Evolutionary conservation across 2,888 invertebrate species (phyloP), one percentile per base, ranked within the genome.

Genomic region (Spodoptera littoralis): DNA sequence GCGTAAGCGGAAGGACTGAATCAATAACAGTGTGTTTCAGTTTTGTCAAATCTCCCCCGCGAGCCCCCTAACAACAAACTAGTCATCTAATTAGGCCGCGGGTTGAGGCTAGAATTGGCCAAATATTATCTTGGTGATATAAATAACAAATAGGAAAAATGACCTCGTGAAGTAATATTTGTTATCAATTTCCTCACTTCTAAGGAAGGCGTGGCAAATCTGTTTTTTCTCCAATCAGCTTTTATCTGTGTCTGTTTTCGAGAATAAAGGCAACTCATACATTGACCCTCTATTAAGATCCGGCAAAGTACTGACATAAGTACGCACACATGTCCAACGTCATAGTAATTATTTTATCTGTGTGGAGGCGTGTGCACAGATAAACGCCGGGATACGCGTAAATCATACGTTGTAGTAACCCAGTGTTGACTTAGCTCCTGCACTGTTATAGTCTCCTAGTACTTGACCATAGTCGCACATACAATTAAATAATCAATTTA

Each of bases 361-460:
- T 56, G 60, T 48, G 59, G 60, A 43, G 50, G 45, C 57, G 66
- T 61, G 48, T 49, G 58, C 64, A 66, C 66, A 77, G 80, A 79
- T 74, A 77, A 68, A 80, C 62, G 54, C 62, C 53, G 60, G 56
- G 66, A 71, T 80, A 84, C 78, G 80, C 80, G 73, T 64, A 74
- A 73, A 80, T 77, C 75, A 65, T 76, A 74, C 75, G 58, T 70
- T 68, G 68, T 73, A 69, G 53, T 76, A 74, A 70, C 75, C 83
- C 67, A 88, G 88, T 89, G 73, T 76, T 70, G 63, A 67, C 13
- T 75, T 64, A 70, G 64, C 72, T 64, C 50, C 45, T 70, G 70
- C 24, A 43, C 55, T 63, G 61, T 46, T 41, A 57, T 68, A 72
- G 42, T 50, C 58, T 67, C 67, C 64, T 67, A 36, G 60, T 67